phyloP scores from a whole-genome alignment of 1,140 invertebrate species.

The Drosophila ogumai region DNA sequence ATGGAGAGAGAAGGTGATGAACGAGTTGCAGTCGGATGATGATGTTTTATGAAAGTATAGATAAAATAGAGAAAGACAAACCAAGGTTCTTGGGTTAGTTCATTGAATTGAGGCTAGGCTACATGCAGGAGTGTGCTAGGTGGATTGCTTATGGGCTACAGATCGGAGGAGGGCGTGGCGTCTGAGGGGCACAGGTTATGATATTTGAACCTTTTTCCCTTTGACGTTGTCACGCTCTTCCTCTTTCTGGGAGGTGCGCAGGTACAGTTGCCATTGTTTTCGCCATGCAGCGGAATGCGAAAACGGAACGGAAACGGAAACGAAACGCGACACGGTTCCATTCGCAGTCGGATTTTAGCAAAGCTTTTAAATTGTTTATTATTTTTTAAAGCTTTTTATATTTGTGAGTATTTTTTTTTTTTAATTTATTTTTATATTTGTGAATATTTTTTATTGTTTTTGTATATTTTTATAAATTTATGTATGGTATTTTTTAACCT shows the following conservation, averaged over 20 bases:
- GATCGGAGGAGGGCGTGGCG: not conserved
- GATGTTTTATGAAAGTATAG: constrained; percentile 57
- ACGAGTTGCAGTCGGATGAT: constrained; percentile 32
- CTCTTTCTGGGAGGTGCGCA: constrained; percentile 3
- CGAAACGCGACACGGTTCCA: constrained; percentile 31
- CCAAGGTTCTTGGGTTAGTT: constrained; percentile 38
- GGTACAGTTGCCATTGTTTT: constrained; percentile 31
- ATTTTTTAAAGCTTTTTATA: too few species aligned
- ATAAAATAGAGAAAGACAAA: constrained; percentile 49
- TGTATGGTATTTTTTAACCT: too few species aligned
- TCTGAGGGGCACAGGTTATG: not conserved
- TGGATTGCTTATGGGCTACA: not conserved
- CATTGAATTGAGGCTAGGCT: constrained; percentile 23
- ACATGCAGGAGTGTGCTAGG: constrained; percentile 36
- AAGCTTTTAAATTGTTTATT: not conserved
- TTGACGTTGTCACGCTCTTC: not conserved
- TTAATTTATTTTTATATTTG: too few species aligned
- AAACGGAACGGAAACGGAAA: constrained; percentile 10
- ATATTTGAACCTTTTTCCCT: not conserved
- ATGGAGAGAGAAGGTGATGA: constrained; percentile 29
- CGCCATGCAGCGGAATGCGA: constrained; percentile 39
- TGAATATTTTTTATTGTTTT: too few species aligned
- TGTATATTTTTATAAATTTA: too few species aligned
- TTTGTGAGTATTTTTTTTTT: too few species aligned
- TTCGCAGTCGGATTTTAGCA: not conserved